Conservation (phyloP, 2,797 vertebrate genomes). For the Sebastes goodei region DNA sequence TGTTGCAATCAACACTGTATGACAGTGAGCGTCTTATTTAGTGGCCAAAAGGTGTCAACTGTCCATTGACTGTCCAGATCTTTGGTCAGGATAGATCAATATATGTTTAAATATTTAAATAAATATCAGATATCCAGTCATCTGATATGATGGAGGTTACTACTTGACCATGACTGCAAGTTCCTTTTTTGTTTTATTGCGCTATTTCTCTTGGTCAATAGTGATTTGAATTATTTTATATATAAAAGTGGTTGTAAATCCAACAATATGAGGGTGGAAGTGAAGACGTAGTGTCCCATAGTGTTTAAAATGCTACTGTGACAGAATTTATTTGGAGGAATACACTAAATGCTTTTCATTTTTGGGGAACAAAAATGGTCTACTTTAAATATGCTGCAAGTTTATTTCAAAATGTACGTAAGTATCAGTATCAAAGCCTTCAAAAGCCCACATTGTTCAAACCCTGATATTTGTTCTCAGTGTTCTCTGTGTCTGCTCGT, state of each 20-base stretch:
- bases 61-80: neutral
- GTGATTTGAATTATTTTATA: neutral
- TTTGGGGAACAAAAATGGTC: neutral
- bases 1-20: conserved; percentile 33
- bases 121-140: conserved; percentile 40
- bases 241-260: neutral
- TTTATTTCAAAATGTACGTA: neutral
- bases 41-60: conserved; percentile 16
- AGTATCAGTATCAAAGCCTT: neutral
- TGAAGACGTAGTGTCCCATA: neutral
- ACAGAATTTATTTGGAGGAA: neutral
- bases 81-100: conserved; percentile 26
- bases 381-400: neutral
- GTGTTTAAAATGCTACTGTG: neutral
- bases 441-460: neutral
- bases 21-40: neutral
- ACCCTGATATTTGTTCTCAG: neutral
- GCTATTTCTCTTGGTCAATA: neutral
- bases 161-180: neutral
- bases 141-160: conserved; percentile 19
- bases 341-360: neutral
- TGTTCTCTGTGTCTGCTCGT: conserved; percentile 3
- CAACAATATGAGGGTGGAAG: neutral
- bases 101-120: conserved; percentile 53
- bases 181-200: neutral